phyloP scores from a whole-genome alignment of 2,888 invertebrate species.

The Microctonus aethiopoides region DNA sequence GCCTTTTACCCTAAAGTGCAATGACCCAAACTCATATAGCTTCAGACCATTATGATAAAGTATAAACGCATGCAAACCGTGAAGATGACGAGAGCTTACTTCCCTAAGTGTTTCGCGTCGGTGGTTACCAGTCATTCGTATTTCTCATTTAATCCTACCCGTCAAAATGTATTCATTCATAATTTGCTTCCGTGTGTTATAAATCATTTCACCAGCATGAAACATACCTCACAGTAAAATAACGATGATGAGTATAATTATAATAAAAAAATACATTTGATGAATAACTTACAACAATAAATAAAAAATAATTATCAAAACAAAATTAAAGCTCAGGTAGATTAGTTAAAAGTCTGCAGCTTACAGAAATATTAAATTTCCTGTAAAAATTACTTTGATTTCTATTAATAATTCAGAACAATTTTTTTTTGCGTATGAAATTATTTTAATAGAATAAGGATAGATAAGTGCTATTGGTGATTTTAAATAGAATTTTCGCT shows the following conservation, averaged over 20 bases:
- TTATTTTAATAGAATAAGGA: too few species aligned
- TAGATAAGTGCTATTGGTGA: not conserved
- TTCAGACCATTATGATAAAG: not conserved
- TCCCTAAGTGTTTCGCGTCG: conserved; percentile 5
- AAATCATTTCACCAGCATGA: not conserved
- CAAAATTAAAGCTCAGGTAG: too few species aligned
- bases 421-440: too few species aligned
- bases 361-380: too few species aligned
- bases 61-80: not conserved
- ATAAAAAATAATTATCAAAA: too few species aligned
- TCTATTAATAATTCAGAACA: too few species aligned
- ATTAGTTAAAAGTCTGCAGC: too few species aligned
- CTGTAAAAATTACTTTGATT: too few species aligned
- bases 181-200: not conserved
- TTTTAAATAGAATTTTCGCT: not conserved
- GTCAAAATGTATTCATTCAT: conserved; percentile 7
- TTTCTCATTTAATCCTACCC: conserved; percentile 4
- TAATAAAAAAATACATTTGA: too few species aligned
- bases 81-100: too few species aligned
- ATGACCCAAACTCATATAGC: conserved; percentile 2
- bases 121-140: conserved; percentile 1
- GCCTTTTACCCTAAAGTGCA: not conserved
- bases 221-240: not conserved
- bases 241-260: not conserved
- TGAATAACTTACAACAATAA: too few species aligned